Conservation (phyloP, 2,797 vertebrate species). For the Lophura swinhoii region DNA sequence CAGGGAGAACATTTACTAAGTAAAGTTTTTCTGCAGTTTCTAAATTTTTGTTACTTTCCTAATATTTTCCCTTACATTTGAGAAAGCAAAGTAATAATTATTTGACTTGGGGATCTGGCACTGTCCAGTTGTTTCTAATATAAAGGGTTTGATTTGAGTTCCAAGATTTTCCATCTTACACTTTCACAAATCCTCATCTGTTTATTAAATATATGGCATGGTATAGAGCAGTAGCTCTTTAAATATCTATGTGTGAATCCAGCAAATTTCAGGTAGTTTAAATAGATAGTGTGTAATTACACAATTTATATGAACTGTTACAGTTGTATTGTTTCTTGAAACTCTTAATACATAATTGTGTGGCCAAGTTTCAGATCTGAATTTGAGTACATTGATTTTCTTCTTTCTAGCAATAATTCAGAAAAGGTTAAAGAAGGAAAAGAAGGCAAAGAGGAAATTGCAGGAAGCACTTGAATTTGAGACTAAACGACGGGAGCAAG, state of each 20-base stretch:
- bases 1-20: background rate
- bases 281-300: background rate
- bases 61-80: background rate
- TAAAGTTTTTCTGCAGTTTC: background rate
- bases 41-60: background rate
- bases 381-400: background rate
- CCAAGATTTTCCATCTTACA: background rate
- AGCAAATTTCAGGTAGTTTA: background rate
- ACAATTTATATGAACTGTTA: background rate
- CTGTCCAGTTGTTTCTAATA: fast-evolving
- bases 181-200: background rate
- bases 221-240: background rate
- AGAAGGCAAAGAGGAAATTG: constrained; percentile 99
- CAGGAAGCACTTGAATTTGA: constrained; percentile 99
- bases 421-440: constrained; percentile 99
- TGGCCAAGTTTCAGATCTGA: background rate
- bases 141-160: background rate
- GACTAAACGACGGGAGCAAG: constrained; percentile 96
- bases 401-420: constrained; percentile 92
- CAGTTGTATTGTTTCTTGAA: background rate
- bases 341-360: background rate
- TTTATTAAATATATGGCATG: background rate
- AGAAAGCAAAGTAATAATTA: background rate
- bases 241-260: background rate
- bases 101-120: background rate